phyloP scores from a whole-genome alignment of 2,797 vertebrate genomes.

The Pempheris klunzingeri region DNA sequence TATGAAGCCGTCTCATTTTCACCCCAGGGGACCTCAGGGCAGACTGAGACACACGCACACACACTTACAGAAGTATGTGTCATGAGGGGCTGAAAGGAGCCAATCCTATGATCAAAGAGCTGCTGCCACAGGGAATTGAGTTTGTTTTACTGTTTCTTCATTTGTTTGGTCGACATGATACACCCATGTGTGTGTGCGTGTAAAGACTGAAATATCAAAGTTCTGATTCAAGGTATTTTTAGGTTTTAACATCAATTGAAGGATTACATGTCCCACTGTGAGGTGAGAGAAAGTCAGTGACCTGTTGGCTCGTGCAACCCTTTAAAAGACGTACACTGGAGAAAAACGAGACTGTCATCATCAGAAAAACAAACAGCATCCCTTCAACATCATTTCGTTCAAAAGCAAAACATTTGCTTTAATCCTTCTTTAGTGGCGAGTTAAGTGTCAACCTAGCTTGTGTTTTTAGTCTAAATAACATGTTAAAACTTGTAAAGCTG shows the following conservation, averaged over 20 bases:
- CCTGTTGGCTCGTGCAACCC: neutral
- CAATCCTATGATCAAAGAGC: constrained; percentile 79
- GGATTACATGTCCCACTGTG: constrained; percentile 14
- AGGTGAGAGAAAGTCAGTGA: constrained; percentile 1
- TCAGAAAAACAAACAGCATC: neutral
- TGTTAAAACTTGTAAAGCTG: neutral
- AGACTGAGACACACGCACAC: constrained; percentile 43
- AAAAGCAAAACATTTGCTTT: neutral
- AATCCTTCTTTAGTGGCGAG: neutral
- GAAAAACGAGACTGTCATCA: neutral
- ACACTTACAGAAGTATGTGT: constrained; percentile 43
- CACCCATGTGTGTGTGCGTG: constrained; percentile 21
- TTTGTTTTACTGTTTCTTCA: constrained; percentile 67
- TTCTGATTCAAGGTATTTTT: constrained; percentile 29
- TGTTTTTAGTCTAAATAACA: neutral
- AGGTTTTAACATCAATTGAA: constrained; percentile 39
- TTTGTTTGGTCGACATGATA: constrained; percentile 47
- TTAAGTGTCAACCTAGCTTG: neutral
- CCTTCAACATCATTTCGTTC: neutral
- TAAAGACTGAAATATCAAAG: constrained; percentile 28
- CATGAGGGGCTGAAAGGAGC: constrained; percentile 62
- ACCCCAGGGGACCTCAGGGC: constrained; percentile 61
- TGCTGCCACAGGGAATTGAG: constrained; percentile 52
- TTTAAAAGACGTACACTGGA: constrained; percentile 1
- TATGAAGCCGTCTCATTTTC: constrained; percentile 79